Evolutionary conservation across 2,888 invertebrate genomes (phyloP).

Genomic region (Venusia cambrica): DNA sequence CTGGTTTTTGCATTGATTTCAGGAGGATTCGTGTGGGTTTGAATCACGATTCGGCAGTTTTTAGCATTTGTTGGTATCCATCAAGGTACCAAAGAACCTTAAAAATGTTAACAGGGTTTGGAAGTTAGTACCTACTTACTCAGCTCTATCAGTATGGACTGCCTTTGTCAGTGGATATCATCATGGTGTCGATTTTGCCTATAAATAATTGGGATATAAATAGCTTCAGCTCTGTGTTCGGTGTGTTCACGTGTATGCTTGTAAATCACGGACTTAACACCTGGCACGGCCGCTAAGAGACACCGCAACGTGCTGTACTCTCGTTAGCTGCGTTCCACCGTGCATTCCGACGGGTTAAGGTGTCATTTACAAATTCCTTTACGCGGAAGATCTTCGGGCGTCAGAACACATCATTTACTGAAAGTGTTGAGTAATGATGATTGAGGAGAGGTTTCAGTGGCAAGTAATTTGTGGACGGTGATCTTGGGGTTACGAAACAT

Average conservation of each 20-base stretch:
- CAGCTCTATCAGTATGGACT: too few species aligned
- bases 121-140: too few species aligned
- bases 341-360: slow-evolving; percentile 7
- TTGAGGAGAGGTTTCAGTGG: slow-evolving; percentile 1
- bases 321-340: slow-evolving; percentile 22
- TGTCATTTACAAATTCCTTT: slow-evolving; percentile 18
- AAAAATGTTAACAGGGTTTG: too few species aligned
- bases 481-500: too few species aligned
- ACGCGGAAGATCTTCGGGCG: not conserved
- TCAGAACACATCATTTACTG: slow-evolving; percentile 6
- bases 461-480: not conserved
- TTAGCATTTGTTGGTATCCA: too few species aligned
- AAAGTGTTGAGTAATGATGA: not conserved
- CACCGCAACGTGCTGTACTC: not conserved
- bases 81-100: too few species aligned
- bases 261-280: slow-evolving; percentile 29
- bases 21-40: too few species aligned
- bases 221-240: slow-evolving; percentile 1
- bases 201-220: slow-evolving; percentile 7
- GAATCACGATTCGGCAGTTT: too few species aligned
- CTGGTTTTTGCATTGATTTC: too few species aligned
- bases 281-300: slow-evolving; percentile 8
- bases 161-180: too few species aligned
- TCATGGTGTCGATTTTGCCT: too few species aligned
- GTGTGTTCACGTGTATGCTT: slow-evolving; percentile 20